phyloP scores from a whole-genome alignment of 2,797 vertebrate genomes.

The Eurystomus glaucurus region DNA sequence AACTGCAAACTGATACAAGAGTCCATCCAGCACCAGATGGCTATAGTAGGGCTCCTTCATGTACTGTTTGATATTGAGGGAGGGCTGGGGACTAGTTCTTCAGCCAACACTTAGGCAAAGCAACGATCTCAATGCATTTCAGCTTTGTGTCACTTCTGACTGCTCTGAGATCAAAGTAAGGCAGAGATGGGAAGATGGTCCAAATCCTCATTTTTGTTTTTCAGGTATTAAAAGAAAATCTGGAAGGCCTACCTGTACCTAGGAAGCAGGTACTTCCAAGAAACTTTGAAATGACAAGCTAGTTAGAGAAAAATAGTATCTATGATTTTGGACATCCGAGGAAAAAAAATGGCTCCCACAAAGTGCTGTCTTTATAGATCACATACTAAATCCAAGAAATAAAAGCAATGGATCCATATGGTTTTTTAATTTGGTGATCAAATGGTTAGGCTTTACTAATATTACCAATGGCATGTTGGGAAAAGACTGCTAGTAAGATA shows the following conservation, averaged over 20 bases:
- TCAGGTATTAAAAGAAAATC: neutral
- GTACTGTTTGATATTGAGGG: fast-evolving
- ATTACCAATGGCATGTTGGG: neutral
- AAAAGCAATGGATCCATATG: neutral
- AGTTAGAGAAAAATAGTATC: neutral
- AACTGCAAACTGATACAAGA: neutral
- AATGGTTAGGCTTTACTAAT: neutral
- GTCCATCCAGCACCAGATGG: neutral
- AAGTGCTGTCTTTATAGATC: neutral
- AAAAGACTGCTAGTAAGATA: neutral
- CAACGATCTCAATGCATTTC: neutral
- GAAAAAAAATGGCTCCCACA: neutral
- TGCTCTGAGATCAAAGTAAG: neutral
- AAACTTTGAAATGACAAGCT: neutral
- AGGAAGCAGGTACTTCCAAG: neutral
- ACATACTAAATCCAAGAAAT: neutral
- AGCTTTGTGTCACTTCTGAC: neutral
- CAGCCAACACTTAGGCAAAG: neutral
- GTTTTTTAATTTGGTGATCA: neutral
- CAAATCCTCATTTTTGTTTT: neutral
- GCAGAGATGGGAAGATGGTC: fast-evolving
- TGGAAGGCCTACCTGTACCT: neutral
- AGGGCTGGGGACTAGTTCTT: neutral
- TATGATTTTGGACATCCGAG: neutral
- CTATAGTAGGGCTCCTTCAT: neutral